Conservation (phyloP, 64 coral and sea anemone species). For the Hydrozoanthus tunicans region DNA sequence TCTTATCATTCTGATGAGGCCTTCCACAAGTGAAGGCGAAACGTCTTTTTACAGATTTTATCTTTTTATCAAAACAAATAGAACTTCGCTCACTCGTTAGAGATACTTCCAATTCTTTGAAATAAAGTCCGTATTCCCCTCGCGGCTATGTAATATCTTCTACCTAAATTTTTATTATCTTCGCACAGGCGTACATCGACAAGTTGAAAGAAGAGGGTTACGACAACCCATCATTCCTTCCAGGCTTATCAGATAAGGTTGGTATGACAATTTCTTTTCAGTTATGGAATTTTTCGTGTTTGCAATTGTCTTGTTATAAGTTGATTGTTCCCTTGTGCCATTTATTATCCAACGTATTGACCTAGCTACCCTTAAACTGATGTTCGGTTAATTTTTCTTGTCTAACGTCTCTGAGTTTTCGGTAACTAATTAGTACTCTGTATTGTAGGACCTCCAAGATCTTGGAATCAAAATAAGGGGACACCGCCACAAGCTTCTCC, state of each 20-base stretch:
- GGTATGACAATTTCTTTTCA: neutral
- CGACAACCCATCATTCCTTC: slow-evolving; percentile 36
- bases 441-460: slow-evolving; percentile 59
- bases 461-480: slow-evolving; percentile 66
- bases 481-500: slow-evolving; percentile 56
- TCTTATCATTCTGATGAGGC: no score
- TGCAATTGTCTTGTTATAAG: neutral
- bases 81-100: no score
- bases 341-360: neutral
- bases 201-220: slow-evolving; percentile 20
- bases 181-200: slow-evolving; percentile 21
- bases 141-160: no score
- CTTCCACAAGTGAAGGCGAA: no score
- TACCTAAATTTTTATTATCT: neutral
- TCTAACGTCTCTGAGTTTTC: neutral
- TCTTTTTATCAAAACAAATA: no score
- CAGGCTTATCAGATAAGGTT: slow-evolving; percentile 48
- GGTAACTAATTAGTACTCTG: neutral
- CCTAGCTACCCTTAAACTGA: neutral
- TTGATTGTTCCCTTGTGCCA: neutral
- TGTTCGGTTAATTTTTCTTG: neutral
- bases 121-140: no score
- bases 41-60: no score
- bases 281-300: neutral
- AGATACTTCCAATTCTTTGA: no score